A percentile compares a stretch with the other conserved stretches of the same genome.
Evolutionary conservation across 2,113 vertebrate genomes (phyloP).

Genomic region (Notarius quadriscutis): DNA sequence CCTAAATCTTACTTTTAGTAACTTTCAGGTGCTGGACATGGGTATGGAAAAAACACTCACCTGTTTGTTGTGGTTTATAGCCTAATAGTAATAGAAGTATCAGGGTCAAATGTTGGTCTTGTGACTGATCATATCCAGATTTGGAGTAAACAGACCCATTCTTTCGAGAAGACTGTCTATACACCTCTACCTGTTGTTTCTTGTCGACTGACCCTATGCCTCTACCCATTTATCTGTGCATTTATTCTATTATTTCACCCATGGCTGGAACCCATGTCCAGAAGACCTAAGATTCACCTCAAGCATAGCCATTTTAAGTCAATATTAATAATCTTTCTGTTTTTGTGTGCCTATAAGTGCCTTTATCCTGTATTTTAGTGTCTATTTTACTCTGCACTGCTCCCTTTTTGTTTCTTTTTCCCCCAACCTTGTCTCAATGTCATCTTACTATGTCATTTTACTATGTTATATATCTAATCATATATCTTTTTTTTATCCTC

Average conservation of each 20-base stretch:
- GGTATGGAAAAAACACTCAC: not conserved
- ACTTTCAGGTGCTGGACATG: not conserved
- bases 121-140: not conserved
- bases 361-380: not conserved
- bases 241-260: not conserved
- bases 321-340: not conserved
- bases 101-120: not conserved
- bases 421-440: not conserved
- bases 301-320: not conserved
- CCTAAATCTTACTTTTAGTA: not conserved
- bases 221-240: not conserved
- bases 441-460: too few relatives aligned
- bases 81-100: not conserved
- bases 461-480: not conserved
- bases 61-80: not conserved
- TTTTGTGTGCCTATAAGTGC: not conserved
- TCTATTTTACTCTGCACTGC: not conserved
- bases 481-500: not conserved
- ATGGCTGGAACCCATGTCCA: not conserved
- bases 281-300: not conserved
- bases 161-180: not conserved
- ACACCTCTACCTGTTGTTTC: not conserved
- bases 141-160: not conserved
- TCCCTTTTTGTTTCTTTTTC: not conserved
- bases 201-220: not conserved